Percentiles rank a stretch among this genome's conserved stretches.
phyloP scores from a whole-genome alignment of 2,797 vertebrate genomes.

The Melopsittacus undulatus region DNA sequence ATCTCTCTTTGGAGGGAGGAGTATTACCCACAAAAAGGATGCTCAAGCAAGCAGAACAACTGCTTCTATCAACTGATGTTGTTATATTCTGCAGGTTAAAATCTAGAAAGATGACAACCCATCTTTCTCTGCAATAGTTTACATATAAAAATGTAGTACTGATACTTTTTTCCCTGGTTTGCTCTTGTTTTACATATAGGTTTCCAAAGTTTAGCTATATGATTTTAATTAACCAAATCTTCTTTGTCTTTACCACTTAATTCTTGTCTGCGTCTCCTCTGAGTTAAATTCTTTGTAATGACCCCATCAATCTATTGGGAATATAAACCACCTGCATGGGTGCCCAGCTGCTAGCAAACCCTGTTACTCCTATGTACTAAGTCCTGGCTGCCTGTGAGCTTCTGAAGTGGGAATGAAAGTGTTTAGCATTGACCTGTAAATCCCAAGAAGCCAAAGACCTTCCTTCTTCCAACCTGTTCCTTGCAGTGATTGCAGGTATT shows the following conservation, averaged over 20 bases:
- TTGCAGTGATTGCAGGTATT: fast-evolving
- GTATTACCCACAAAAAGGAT: background rate
- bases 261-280: background rate
- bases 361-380: fast-evolving
- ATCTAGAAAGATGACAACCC: background rate
- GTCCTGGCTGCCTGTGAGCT: background rate
- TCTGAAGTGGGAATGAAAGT: background rate
- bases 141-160: background rate
- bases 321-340: background rate
- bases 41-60: background rate
- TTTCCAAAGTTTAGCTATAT: background rate
- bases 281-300: background rate
- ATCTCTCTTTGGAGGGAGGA: background rate
- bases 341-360: background rate
- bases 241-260: background rate
- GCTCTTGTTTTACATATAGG: background rate
- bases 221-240: background rate
- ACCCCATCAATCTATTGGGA: background rate
- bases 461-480: fast-evolving
- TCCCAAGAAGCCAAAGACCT: fast-evolving
- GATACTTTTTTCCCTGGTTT: background rate
- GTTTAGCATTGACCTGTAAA: background rate
- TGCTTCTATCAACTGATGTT: background rate
- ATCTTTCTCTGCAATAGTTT: background rate
- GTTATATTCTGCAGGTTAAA: background rate